Conservation (phyloP, 2,797 vertebrate species). For the Tragopan temminckii region DNA sequence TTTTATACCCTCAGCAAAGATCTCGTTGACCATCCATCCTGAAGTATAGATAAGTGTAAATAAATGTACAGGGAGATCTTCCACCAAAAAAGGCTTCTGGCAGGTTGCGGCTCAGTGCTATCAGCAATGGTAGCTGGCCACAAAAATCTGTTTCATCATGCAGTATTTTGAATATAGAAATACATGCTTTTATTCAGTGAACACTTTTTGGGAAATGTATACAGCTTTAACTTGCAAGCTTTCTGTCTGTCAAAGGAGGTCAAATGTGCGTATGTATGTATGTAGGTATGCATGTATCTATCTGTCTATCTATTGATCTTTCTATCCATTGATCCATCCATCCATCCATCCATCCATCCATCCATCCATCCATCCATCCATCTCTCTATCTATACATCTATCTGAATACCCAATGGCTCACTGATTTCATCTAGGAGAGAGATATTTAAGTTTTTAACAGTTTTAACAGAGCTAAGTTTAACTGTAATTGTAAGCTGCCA, state of each 20-base stretch:
- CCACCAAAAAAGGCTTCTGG: slow-evolving; percentile 22
- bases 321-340: too few species aligned
- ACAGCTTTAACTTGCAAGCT: slow-evolving; percentile 54
- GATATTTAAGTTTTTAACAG: slow-evolving; percentile 42
- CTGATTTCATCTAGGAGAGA: slow-evolving; percentile 49
- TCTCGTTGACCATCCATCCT: slow-evolving; percentile 42
- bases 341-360: not conserved
- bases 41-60: slow-evolving; percentile 77
- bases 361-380: not conserved
- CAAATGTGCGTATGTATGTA: not conserved
- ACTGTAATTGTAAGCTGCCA: slow-evolving; percentile 32
- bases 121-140: slow-evolving; percentile 45
- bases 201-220: slow-evolving; percentile 41
- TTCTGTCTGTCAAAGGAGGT: slow-evolving; percentile 6
- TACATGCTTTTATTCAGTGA: slow-evolving; percentile 24
- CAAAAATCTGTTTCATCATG: slow-evolving; percentile 61
- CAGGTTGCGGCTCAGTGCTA: slow-evolving; percentile 57
- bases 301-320: too few species aligned
- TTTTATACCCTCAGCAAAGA: slow-evolving; percentile 64
- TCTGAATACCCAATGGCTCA: not conserved
- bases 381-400: too few species aligned
- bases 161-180: slow-evolving; percentile 70
- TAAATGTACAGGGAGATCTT: slow-evolving; percentile 38
- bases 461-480: slow-evolving; percentile 40
- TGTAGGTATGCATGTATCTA: too few species aligned